Conservation (phyloP, 2,888 invertebrate genomes). For the Agrilus mali region DNA sequence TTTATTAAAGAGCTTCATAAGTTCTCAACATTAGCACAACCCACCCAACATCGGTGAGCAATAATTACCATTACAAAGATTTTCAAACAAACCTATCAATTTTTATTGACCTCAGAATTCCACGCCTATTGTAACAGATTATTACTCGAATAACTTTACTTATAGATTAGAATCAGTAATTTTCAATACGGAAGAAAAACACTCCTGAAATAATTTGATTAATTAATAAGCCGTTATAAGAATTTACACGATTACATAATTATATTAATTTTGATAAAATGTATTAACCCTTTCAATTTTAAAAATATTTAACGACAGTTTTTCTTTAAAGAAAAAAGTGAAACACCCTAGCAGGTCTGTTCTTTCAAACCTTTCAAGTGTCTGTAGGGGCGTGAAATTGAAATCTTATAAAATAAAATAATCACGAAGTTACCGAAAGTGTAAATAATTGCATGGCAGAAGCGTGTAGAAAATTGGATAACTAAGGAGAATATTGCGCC, state of each 20-base stretch:
- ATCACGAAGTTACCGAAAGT: slow-evolving; percentile 15
- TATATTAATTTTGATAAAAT: too few species aligned
- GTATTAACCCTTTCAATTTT: too few species aligned
- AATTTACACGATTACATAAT: too few species aligned
- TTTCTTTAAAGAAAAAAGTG: too few species aligned
- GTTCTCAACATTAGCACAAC: too few species aligned
- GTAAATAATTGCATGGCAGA: slow-evolving; percentile 15
- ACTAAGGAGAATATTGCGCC: slow-evolving; percentile 16
- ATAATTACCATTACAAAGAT: neutral
- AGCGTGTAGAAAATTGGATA: slow-evolving; percentile 11
- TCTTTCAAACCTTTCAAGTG: slow-evolving; percentile 4
- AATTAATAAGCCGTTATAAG: too few species aligned
- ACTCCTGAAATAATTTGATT: too few species aligned
- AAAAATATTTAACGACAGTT: too few species aligned
- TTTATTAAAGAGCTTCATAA: too few species aligned
- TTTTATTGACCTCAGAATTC: neutral
- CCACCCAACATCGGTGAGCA: too few species aligned
- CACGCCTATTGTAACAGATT: neutral
- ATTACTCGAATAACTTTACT: neutral
- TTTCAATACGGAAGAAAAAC: too few species aligned
- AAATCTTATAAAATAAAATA: slow-evolving; percentile 9
- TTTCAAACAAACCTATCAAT: neutral
- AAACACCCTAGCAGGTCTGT: too few species aligned
- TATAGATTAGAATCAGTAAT: neutral
- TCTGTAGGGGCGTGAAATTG: neutral